phyloP scores from a whole-genome alignment of 2,888 invertebrate genomes.

The Cryptocephalus primarius region DNA sequence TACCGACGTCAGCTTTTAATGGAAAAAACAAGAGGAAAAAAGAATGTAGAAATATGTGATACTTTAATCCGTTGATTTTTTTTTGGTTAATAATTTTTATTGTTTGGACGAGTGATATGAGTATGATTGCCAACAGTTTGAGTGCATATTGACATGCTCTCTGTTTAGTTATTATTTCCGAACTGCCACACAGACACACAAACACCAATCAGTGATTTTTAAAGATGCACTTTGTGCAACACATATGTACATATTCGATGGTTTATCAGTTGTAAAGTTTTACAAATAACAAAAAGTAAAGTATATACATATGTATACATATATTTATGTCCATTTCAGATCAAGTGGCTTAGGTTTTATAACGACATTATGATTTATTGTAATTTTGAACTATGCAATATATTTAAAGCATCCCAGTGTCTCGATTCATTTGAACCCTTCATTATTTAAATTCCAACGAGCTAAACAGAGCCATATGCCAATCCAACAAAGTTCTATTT shows the following conservation, averaged over 20 bases:
- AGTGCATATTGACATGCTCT: not conserved
- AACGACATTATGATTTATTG: constrained; percentile 36
- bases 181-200: not conserved
- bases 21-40: too few relatives aligned
- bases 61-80: too few relatives aligned
- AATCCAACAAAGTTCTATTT: too few relatives aligned
- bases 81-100: not conserved
- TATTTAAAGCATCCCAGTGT: constrained; percentile 32
- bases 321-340: constrained; percentile 22
- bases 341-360: constrained; percentile 35
- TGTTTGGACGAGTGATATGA: not conserved
- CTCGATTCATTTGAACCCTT: constrained; percentile 6
- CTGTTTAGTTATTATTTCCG: not conserved
- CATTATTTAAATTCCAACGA: not conserved
- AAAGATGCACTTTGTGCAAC: constrained; percentile 9
- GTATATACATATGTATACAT: not conserved
- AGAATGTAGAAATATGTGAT: too few relatives aligned
- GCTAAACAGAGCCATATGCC: too few relatives aligned
- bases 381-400: constrained; percentile 36
- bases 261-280: constrained; percentile 15
- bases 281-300: not conserved
- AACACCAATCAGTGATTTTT: constrained; percentile 11
- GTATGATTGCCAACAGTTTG: not conserved
- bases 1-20: too few relatives aligned
- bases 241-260: constrained; percentile 14